A percentile compares a stretch with the other conserved stretches of the same genome.
Evolutionary conservation across 2,113 vertebrate species (phyloP).

Genomic region (Pseudopodoces humilis): DNA sequence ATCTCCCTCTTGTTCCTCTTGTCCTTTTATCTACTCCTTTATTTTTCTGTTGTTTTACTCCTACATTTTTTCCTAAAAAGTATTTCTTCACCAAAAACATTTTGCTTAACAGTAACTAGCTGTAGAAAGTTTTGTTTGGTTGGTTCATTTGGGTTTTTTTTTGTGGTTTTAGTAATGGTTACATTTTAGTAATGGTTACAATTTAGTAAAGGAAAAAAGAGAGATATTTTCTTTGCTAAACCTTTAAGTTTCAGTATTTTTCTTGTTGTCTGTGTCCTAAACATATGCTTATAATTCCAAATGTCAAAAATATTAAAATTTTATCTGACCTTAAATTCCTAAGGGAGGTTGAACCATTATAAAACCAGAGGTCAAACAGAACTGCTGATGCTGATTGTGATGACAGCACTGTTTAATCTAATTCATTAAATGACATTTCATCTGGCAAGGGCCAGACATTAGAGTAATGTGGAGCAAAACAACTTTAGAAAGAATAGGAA

Average conservation of each 20-base stretch:
- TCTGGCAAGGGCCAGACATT: not conserved
- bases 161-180: not conserved
- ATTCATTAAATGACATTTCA: slow-evolving; percentile 6
- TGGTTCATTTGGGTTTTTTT: accelerated
- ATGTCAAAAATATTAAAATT: not conserved
- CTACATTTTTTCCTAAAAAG: not conserved
- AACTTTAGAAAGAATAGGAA: not conserved
- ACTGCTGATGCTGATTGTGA: not conserved
- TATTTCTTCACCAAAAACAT: not conserved
- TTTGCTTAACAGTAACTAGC: not conserved
- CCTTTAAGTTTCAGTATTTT: not conserved
- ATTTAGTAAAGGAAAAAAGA: not conserved
- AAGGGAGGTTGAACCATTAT: not conserved
- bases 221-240: not conserved
- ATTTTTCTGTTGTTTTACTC: not conserved
- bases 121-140: not conserved
- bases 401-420: not conserved
- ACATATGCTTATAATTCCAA: not conserved
- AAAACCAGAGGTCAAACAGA: not conserved
- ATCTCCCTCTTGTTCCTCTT: not conserved
- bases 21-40: not conserved
- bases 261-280: not conserved
- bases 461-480: not conserved
- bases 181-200: too few species aligned
- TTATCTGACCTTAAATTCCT: not conserved